These are phyloP conservation scores for Polyodon spathula DNA, from an alignment of 2,113 vertebrate species.

Conservation along the genomic window DNA sequence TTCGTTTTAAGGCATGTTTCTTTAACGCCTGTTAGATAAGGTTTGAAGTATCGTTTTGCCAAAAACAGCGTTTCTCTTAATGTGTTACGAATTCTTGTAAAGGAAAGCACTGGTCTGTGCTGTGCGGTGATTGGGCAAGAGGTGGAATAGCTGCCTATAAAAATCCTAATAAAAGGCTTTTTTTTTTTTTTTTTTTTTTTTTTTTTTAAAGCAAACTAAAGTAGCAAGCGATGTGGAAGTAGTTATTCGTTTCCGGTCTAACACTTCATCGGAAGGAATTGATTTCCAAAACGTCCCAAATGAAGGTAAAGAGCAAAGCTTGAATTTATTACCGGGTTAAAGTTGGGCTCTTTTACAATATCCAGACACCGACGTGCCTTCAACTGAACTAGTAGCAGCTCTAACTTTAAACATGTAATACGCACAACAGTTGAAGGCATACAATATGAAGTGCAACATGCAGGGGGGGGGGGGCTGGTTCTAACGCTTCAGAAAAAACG, in stretches of 20 bases:
- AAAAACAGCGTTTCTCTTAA: no score
- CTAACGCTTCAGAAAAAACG: conserved; percentile 28
- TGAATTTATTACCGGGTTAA: conserved; percentile 37
- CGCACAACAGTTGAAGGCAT: no score
- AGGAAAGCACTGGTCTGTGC: not conserved
- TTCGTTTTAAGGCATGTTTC: no score
- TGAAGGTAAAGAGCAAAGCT: conserved; percentile 33
- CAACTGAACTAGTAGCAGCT: not conserved
- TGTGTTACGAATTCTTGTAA: not conserved
- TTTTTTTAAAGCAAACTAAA: no score
- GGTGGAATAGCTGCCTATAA: conserved; percentile 8
- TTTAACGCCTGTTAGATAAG: no score
- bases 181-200: no score
- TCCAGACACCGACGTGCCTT: conserved; percentile 16
- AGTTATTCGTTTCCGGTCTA: conserved; percentile 35
- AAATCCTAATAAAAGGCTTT: conserved; percentile 11
- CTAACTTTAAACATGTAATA: no score
- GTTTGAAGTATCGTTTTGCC: no score
- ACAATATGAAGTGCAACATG: no score
- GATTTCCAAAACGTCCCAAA: conserved; percentile 22
- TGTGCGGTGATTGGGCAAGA: not conserved
- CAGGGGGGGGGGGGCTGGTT: conserved; percentile 43
- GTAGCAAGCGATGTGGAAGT: conserved; percentile 24
- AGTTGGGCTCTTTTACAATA: conserved; percentile 13
- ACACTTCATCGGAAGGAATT: conserved; percentile 35